Percentiles rank a stretch among this genome's conserved stretches.
Conservation (phyloP, 2,113 vertebrate genomes). For the Rhombomys opimus region DNA sequence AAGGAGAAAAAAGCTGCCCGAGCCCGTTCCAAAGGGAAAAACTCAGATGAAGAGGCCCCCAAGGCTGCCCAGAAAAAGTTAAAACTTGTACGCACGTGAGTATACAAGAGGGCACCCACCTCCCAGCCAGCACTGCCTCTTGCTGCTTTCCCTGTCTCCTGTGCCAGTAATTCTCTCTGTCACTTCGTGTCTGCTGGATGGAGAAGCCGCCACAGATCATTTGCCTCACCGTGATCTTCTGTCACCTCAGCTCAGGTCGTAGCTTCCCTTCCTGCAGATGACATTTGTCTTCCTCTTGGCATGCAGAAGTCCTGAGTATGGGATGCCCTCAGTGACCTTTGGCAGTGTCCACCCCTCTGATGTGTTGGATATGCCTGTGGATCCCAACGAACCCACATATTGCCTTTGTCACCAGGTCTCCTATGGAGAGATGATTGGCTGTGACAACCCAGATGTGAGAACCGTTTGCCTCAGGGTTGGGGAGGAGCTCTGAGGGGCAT, state of each 20-base stretch:
- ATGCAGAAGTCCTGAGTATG: constrained; percentile 93
- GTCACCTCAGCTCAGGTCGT: not conserved
- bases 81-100: constrained; percentile 96
- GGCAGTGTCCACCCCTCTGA: constrained; percentile 96
- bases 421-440: constrained; percentile 99
- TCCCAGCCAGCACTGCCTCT: not conserved
- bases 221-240: not conserved
- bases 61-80: constrained; percentile 96
- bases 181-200: constrained; percentile 2
- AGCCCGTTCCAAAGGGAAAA: constrained; percentile 96
- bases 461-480: constrained; percentile 40
- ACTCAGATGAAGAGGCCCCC: constrained; percentile 95
- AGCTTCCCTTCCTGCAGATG: constrained; percentile 60
- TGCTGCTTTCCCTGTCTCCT: not conserved
- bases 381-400: constrained; percentile 99
- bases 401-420: constrained; percentile 99
- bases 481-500: not conserved
- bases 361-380: constrained; percentile 99
- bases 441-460: constrained; percentile 98
- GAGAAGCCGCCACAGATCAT: not conserved
- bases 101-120: not conserved
- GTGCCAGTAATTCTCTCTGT: not conserved
- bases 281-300: constrained; percentile 72
- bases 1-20: constrained; percentile 96
- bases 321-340: constrained; percentile 93